Conservation (phyloP, 1,140 invertebrate genomes). For the Drosophila punjabiensis region DNA sequence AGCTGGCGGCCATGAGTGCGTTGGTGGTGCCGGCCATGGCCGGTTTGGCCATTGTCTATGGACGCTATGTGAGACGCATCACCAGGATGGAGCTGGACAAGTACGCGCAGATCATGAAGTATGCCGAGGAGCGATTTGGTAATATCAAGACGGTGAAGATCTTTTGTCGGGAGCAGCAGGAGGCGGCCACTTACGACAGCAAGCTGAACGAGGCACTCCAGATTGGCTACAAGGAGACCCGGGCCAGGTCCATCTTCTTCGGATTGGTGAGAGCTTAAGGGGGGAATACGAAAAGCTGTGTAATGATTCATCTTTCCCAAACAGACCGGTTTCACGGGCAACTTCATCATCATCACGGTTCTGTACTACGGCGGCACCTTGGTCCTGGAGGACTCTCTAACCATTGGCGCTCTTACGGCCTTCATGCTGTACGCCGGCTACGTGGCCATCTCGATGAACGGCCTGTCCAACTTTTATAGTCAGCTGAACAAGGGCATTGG, state of each 20-base stretch:
- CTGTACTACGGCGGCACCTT: constrained; percentile 97
- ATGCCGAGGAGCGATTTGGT: constrained; percentile 96
- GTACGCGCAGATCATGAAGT: constrained; percentile 92
- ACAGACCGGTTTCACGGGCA: constrained; percentile 96
- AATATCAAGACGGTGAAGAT: constrained; percentile 98
- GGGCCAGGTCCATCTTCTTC: constrained; percentile 95
- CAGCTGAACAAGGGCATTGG: constrained; percentile 97
- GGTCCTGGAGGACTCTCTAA: constrained; percentile 92
- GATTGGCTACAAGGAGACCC: constrained; percentile 94
- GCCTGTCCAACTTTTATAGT: constrained; percentile 95
- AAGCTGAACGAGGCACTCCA: constrained; percentile 91
- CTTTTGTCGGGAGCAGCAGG: constrained; percentile 94
- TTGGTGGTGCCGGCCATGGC: constrained; percentile 95
- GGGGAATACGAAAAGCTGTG: accelerated
- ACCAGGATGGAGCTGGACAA: constrained; percentile 94
- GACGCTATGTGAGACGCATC: constrained; percentile 94
- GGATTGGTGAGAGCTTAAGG: constrained; percentile 88
- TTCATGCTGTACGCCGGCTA: constrained; percentile 97
- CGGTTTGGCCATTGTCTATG: constrained; percentile 94
- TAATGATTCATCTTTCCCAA: constrained; percentile 57
- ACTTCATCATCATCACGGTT: constrained; percentile 95
- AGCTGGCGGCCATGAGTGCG: constrained; percentile 94
- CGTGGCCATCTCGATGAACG: constrained; percentile 94
- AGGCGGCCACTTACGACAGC: constrained; percentile 89
- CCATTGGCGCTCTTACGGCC: constrained; percentile 95